A percentile compares a stretch with the other conserved stretches of the same genome.
These are phyloP conservation scores for Drosophila vallismaia DNA, from an alignment of 2,888 invertebrate genomes.

Conservation along the genomic window DNA sequence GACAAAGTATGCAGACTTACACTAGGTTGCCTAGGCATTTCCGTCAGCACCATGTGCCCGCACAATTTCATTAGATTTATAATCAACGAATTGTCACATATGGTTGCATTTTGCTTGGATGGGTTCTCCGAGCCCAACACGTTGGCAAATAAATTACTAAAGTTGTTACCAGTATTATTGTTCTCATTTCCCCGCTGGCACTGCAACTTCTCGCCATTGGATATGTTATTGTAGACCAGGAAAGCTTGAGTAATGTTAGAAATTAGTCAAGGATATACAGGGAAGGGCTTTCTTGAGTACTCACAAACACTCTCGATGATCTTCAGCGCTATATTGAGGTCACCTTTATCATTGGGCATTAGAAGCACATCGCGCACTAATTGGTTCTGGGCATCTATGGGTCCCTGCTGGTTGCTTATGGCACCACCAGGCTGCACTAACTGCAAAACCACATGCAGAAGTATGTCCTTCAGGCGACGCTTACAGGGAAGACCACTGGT, in stretches of 20 bases:
- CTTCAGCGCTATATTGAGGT: conserved; percentile 89
- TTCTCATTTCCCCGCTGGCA: conserved; percentile 85
- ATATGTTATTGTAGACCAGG: conserved; percentile 85
- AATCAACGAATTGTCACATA: conserved; percentile 89
- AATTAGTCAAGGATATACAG: not conserved
- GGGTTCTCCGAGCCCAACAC: conserved; percentile 87
- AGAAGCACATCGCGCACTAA: conserved; percentile 88
- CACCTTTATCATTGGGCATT: conserved; percentile 87
- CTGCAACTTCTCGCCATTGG: conserved; percentile 85
- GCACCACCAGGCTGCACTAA: conserved; percentile 89
- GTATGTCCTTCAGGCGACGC: conserved; percentile 85
- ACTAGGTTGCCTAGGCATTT: conserved; percentile 85
- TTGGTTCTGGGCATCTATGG: conserved; percentile 90
- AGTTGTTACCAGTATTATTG: conserved; percentile 85
- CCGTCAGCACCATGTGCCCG: conserved; percentile 87
- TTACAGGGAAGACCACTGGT: conserved; percentile 86
- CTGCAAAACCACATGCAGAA: conserved; percentile 89
- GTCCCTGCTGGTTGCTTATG: conserved; percentile 87
- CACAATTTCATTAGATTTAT: conserved; percentile 89
- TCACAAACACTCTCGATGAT: conserved; percentile 90
- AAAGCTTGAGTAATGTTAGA: conserved; percentile 80
- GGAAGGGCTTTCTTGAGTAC: conserved; percentile 52
- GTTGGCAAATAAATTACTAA: conserved; percentile 91
- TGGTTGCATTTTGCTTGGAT: conserved; percentile 87
- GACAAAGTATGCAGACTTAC: conserved; percentile 64